Evolutionary conservation across 2,888 invertebrate genomes (phyloP).

Genomic region (Drosophila ochracea): DNA sequence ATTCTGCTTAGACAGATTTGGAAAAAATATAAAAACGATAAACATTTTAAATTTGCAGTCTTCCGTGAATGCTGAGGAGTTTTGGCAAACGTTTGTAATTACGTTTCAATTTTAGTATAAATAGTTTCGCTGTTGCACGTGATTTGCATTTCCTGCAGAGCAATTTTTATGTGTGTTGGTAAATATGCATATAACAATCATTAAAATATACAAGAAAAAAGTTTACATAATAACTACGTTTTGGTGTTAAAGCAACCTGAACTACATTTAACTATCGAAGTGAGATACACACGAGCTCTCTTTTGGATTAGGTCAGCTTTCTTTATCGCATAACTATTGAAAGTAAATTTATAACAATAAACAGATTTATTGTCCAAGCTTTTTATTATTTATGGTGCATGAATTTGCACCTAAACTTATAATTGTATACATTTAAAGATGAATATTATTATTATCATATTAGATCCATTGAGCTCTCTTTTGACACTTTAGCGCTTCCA

Average conservation of each 20-base stretch:
- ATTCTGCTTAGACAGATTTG: conserved; percentile 12
- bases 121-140: conserved; percentile 6
- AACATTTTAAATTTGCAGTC: conserved; percentile 5
- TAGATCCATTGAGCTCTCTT: background rate
- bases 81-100: conserved; percentile 18
- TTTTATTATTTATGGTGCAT: background rate
- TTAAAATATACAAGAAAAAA: background rate
- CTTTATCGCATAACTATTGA: background rate
- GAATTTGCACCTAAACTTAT: background rate
- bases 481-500: background rate
- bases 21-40: conserved; percentile 4
- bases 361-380: background rate
- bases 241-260: background rate
- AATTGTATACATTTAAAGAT: background rate
- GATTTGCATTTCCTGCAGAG: conserved; percentile 6
- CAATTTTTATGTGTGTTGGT: background rate
- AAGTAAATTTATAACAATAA: background rate
- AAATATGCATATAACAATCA: background rate
- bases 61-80: background rate
- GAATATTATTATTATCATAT: background rate
- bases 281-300: background rate
- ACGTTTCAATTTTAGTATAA: conserved; percentile 9
- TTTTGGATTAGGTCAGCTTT: conserved; percentile 1
- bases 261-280: background rate
- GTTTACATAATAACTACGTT: background rate